Conservation (phyloP, 2,797 vertebrate species). For the Valencia hispanica region DNA sequence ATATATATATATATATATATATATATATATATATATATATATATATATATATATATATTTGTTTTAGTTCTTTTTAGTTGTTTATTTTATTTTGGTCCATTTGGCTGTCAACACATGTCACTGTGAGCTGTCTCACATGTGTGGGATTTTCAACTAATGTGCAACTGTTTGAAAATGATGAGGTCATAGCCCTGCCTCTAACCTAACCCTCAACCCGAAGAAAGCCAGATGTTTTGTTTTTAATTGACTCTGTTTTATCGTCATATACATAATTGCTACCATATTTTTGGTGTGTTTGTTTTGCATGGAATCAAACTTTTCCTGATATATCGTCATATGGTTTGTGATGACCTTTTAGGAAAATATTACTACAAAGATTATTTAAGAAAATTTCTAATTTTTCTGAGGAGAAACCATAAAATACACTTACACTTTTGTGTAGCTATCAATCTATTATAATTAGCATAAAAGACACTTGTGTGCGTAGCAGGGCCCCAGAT, state of each 20-base stretch:
- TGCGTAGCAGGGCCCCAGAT: background rate
- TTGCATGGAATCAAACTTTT: background rate
- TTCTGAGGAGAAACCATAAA: background rate
- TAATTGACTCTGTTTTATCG: background rate
- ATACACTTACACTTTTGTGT: background rate
- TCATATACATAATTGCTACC: background rate
- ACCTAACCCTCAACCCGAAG: background rate
- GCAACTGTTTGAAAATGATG: background rate
- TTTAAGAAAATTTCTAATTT: background rate
- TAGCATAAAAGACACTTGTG: background rate
- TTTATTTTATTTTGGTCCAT: background rate
- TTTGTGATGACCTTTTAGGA: background rate
- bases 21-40: too few species aligned
- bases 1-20: too few species aligned
- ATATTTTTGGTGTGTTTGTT: background rate
- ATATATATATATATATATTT: too few species aligned
- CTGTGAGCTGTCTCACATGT: background rate
- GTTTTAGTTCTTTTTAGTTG: too few species aligned
- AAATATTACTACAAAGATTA: background rate
- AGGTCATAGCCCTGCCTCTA: background rate
- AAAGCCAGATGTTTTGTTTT: background rate
- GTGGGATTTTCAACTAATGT: background rate
- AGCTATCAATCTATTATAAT: background rate
- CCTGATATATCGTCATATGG: background rate
- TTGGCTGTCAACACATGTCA: background rate